Base-by-base conservation (phyloP, 2,888 invertebrate species). In the Idaea dimidiata region DNA sequence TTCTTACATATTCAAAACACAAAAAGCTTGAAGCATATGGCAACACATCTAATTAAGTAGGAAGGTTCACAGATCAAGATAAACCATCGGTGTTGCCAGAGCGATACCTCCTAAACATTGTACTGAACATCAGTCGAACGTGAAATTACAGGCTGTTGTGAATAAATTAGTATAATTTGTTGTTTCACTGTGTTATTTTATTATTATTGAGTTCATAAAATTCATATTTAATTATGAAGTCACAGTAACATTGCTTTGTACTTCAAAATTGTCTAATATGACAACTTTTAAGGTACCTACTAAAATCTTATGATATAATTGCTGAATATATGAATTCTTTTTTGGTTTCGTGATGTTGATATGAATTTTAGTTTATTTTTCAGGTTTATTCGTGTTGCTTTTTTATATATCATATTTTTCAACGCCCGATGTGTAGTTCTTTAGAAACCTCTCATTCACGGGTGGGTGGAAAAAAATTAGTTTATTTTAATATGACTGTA, bases 21-120 rank as follows among this genome's bases (percentile, higher is more conserved):
- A 43, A 43, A 43, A 10, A 43, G 43, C 14, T 43, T 8, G 72
- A 72, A 70, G 73, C 78, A 75, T 77, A 71, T 75, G 77, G 75
- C 73, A 73, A 73, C 66, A 72, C 71, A 73, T 72, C 72, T 74
- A 74, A 77, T 77, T 76, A 78, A 73, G 73, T 70, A 69, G 74
- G 72, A 73, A 78, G 14, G 14, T 43, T 43, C 75, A 71, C 73
- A 33, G 63, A 66, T 66, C 60, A 62, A 66, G 68, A 67, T 71
- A 65, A 67, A 67, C 61, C 66, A 60, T 75, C 72, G 68, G 70
- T 71, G 72, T 76, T 72, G 76, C 73, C 43, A 43, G 43, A 10
- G 14, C 43, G 43, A 43, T 43, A 43, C 43, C 43, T 43, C 43
- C 43, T 43, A 43, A 43, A 62, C 64, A 65, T 66, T 64, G 62